A percentile compares a stretch with the other conserved stretches of the same genome.
Conservation (phyloP, 1,140 invertebrate species). For the Drosophila tropicalis region DNA sequence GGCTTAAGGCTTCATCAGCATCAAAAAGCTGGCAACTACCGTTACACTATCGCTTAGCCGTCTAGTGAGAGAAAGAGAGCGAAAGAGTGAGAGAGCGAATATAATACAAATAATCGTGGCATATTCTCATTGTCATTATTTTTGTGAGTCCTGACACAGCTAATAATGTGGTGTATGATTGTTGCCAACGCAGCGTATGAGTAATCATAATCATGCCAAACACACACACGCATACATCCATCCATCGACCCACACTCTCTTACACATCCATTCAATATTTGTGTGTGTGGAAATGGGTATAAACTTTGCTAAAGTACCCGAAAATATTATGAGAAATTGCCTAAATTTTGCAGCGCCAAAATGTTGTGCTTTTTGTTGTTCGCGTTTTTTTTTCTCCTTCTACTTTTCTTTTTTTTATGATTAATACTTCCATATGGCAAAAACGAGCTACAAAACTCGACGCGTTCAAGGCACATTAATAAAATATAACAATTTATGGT, state of each 20-base stretch:
- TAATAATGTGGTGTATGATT: slow-evolving; percentile 78
- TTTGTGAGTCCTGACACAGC: slow-evolving; percentile 75
- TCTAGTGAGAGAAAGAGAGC: neutral
- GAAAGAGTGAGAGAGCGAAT: slow-evolving; percentile 5
- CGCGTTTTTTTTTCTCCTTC: slow-evolving; percentile 22
- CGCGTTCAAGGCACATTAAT: slow-evolving; percentile 75
- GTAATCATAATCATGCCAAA: slow-evolving; percentile 74
- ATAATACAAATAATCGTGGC: slow-evolving; percentile 73
- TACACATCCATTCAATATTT: slow-evolving; percentile 40
- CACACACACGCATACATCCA: slow-evolving; percentile 13
- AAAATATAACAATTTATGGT: slow-evolving; percentile 80
- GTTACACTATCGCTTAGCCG: slow-evolving; percentile 10
- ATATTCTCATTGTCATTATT: slow-evolving; percentile 80
- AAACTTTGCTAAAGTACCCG: slow-evolving; percentile 46
- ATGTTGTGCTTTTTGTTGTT: slow-evolving; percentile 51
- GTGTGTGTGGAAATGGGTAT: slow-evolving; percentile 66
- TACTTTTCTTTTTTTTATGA: slow-evolving; percentile 36
- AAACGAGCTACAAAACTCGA: slow-evolving; percentile 52
- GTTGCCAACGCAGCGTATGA: slow-evolving; percentile 79
- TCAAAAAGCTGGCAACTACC: slow-evolving; percentile 40
- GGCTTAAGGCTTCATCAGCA: slow-evolving; percentile 66
- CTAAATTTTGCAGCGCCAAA: slow-evolving; percentile 71
- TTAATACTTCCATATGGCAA: slow-evolving; percentile 77
- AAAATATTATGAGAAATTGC: slow-evolving; percentile 73
- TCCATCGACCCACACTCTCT: slow-evolving; percentile 15